Base-by-base conservation (phyloP, 1,140 invertebrate species). In the Polypedilum vanderplanki region DNA sequence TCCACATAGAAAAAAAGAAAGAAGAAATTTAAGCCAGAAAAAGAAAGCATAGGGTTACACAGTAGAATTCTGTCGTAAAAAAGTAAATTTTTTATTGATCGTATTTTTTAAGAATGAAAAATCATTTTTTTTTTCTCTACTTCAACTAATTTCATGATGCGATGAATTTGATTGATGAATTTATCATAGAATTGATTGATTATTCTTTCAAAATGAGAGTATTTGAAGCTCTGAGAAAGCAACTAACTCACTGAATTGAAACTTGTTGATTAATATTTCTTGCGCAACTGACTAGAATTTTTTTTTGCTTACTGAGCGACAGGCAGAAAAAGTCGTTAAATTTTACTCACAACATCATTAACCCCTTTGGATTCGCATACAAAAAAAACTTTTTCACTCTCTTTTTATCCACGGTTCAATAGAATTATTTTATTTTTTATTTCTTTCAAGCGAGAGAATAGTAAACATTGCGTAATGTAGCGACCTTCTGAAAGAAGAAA, bases 201-300 rank as follows among this genome's bases (percentile, higher is more conserved):
- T 33, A 33, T 33, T 33, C 8, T 57, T 57, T n/a, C n/a, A 15
- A 57, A 46, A 46, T 12, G 15, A 46, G 9, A 57, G 17, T 70
- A 17, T 18, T 70, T 70, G 65, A 70, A 18, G 17, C n/a, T 70
- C 18, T 7, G 65, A 70, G 65, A 70, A 18, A 10, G 17, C 15
- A 57, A 57, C 12, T 12, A 57, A 57, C 12, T 12, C 46, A 57
- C 46, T n/a, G 46, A 57, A 20, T 22, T 70, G 17, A 18, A 22
- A 70, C 65, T 70, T 70, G 65, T 70, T 70, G 65, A 70, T 70
- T 70, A 70, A 70, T 70, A 70, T 20, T 70, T 20, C 12, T 12
- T 57, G 12, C 10, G 46, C 46, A 15, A 15, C 12, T 57, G 46
- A 46, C 41, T 46, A 12, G 46, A 57, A n/a, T 33, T 33, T 33